phyloP scores from a whole-genome alignment of 2,797 vertebrate genomes.

The Calcarius lapponicus region DNA sequence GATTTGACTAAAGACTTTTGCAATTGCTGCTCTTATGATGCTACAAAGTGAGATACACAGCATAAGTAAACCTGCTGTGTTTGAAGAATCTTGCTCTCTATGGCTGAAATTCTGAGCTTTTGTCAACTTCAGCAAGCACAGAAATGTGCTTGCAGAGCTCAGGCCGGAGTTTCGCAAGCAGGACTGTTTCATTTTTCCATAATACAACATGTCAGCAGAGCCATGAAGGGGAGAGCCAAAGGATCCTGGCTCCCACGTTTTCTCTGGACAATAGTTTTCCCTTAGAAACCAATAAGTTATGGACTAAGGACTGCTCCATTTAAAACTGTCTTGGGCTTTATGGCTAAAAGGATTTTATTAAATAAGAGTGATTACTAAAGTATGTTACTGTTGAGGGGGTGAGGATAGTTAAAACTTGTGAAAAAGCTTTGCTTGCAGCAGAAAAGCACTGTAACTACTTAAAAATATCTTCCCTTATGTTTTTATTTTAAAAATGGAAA shows the following conservation, averaged over 20 bases:
- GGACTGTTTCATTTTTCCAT: conserved; percentile 41
- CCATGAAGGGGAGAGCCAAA: conserved; percentile 14
- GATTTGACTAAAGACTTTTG: neutral
- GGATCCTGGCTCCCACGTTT: neutral
- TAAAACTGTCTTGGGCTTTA: conserved; percentile 11
- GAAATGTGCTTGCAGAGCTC: conserved; percentile 12
- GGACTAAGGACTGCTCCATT: neutral
- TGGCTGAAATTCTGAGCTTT: conserved; percentile 3
- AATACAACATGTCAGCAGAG: conserved; percentile 38
- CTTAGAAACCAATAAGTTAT: conserved; percentile 38
- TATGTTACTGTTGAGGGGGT: neutral
- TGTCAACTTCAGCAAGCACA: neutral
- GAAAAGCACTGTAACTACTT: conserved; percentile 38
- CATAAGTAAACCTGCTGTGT: neutral
- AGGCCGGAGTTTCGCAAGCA: neutral
- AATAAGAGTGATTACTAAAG: conserved; percentile 2
- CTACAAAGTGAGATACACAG: neutral
- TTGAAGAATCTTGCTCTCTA: neutral
- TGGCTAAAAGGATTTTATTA: conserved; percentile 7
- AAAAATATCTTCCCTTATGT: conserved; percentile 49
- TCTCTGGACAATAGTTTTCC: conserved; percentile 26
- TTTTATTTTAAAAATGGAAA: conserved; percentile 69
- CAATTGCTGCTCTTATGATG: neutral
- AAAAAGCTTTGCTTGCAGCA: conserved; percentile 37
- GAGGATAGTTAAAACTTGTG: neutral